phyloP scores from a whole-genome alignment of 2,888 invertebrate species.

The Teleiodes luculella region DNA sequence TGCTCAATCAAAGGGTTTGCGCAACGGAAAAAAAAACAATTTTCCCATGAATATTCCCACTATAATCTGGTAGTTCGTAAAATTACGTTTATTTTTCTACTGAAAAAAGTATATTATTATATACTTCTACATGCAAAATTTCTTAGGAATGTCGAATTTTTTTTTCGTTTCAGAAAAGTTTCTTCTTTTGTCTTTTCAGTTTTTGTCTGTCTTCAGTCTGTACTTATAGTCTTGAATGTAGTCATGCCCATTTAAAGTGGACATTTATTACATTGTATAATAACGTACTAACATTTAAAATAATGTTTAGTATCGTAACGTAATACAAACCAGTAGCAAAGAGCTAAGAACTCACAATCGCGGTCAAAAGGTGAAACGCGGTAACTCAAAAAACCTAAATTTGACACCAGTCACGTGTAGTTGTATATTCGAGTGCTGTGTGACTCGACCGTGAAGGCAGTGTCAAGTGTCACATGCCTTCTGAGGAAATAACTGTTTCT shows the following conservation, averaged over 20 bases:
- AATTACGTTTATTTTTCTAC: too few species aligned
- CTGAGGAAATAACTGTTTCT: slow-evolving; percentile 3
- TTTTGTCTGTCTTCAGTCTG: too few species aligned
- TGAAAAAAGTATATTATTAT: too few species aligned
- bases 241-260: not conserved
- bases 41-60: too few species aligned
- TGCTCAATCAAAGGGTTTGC: too few species aligned
- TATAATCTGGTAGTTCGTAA: too few species aligned
- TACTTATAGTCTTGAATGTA: not conserved
- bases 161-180: too few species aligned
- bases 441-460: slow-evolving; percentile 31
- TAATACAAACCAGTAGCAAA: not conserved
- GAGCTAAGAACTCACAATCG: slow-evolving; percentile 14
- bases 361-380: slow-evolving; percentile 22
- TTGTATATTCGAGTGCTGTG: slow-evolving; percentile 27
- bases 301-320: not conserved
- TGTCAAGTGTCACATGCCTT: slow-evolving; percentile 29
- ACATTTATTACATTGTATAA: not conserved
- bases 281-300: too few species aligned
- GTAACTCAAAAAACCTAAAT: slow-evolving; percentile 31
- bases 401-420: slow-evolving; percentile 34
- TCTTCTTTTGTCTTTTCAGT: too few species aligned
- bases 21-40: too few species aligned
- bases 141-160: too few species aligned
- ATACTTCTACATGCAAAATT: too few species aligned